These are phyloP conservation scores for Notarius lentiginosus DNA, from an alignment of 2,113 vertebrate genomes.

Conservation along the genomic window DNA sequence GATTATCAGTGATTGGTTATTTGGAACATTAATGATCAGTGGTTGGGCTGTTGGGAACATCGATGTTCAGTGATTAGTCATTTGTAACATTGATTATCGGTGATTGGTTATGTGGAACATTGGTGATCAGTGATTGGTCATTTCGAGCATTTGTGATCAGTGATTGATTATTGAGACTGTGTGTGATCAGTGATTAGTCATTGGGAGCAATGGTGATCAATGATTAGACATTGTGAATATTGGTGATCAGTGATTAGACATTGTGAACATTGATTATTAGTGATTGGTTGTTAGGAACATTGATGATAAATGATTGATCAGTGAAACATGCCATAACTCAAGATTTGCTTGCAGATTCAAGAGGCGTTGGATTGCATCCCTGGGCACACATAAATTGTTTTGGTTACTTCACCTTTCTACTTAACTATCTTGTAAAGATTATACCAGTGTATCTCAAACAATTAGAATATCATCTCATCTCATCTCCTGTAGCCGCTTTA, in stretches of 20 bases:
- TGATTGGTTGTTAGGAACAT: neutral
- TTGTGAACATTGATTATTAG: neutral
- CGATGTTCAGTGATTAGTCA: no score
- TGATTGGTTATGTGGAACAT: neutral
- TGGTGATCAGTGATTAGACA: neutral
- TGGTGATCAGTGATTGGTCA: neutral
- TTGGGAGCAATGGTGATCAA: neutral
- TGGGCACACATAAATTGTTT: neutral
- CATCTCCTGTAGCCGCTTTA: no score
- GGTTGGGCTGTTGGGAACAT: neutral
- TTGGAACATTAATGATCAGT: neutral
- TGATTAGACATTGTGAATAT: neutral
- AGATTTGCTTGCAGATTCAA: neutral
- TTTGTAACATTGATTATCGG: no score
- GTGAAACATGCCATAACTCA: neutral
- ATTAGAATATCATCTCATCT: no score
- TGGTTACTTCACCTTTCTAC: neutral
- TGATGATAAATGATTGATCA: neutral
- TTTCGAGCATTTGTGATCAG: no score
- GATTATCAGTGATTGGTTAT: no score
- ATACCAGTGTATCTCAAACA: no score
- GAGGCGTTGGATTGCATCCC: neutral
- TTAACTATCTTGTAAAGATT: neutral
- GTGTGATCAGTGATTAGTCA: neutral
- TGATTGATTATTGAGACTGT: neutral